These are phyloP conservation scores for Drosophila helvetica DNA, from an alignment of 2,888 invertebrate species.

Conservation along the genomic window DNA sequence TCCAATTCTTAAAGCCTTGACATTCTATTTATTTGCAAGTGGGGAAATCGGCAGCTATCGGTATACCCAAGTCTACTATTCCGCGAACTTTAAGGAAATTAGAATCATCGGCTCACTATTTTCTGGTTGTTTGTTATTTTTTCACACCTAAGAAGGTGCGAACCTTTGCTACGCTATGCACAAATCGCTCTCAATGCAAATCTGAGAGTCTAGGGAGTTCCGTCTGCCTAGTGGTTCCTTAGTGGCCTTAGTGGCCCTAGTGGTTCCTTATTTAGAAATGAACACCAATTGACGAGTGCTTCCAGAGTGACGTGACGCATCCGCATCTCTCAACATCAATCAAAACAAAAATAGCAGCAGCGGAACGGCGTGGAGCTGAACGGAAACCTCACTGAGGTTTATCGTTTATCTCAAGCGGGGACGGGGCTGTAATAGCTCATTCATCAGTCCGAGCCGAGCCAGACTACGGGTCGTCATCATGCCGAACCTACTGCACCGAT, in stretches of 20 bases:
- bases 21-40: no score
- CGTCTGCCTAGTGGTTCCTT: constrained; percentile 11
- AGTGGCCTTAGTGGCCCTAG: no score
- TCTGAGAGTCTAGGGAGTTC: constrained; percentile 11
- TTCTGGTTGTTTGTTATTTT: constrained; percentile 53
- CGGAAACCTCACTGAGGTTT: background rate
- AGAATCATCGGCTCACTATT: background rate
- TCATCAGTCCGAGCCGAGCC: background rate
- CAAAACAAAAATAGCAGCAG: background rate
- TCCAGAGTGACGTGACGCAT: constrained; percentile 20
- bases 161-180: constrained; percentile 40
- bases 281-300: constrained; percentile 6
- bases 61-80: no score
- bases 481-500: no score
- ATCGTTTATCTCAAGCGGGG: background rate
- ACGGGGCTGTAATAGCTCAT: background rate
- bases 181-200: background rate
- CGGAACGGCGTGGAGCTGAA: background rate
- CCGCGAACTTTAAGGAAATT: background rate
- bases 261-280: constrained; percentile 31
- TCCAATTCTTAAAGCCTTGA: no score
- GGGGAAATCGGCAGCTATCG: no score
- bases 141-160: constrained; percentile 58
- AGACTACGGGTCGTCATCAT: background rate
- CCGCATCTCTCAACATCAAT: background rate